Evolutionary conservation across 2,797 vertebrate species (phyloP).

Genomic region (Chelidonichthys spinosus): DNA sequence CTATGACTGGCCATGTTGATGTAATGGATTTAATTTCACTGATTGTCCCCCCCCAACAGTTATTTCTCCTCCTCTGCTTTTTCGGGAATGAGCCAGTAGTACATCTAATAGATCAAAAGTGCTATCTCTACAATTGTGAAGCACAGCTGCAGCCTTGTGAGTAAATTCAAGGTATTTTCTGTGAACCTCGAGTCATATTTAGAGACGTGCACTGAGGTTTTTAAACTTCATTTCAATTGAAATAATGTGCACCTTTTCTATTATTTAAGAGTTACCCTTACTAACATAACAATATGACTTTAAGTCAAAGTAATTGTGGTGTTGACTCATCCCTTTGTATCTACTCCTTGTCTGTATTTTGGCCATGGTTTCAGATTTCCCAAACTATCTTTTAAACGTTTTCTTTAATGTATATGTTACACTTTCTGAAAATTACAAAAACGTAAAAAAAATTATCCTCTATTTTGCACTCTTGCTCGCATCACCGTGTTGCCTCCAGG

Average conservation of each 20-base stretch:
- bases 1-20: slow-evolving; percentile 34
- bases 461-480: background rate
- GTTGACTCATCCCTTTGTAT: slow-evolving; percentile 10
- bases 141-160: background rate
- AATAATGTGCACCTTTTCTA: slow-evolving; percentile 5
- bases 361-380: background rate
- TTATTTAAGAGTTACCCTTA: background rate
- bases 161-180: slow-evolving; percentile 11
- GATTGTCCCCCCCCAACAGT: slow-evolving; percentile 6
- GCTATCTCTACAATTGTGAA: slow-evolving; percentile 20
- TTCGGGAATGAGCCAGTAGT: slow-evolving; percentile 37
- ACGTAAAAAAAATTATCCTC: background rate
- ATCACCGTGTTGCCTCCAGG: too few relatives aligned
- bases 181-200: slow-evolving; percentile 5
- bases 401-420: background rate
- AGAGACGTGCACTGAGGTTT: background rate
- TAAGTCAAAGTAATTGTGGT: background rate
- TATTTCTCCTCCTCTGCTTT: slow-evolving; percentile 34
- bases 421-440: background rate
- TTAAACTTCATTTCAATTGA: background rate
- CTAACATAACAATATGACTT: slow-evolving; percentile 2
- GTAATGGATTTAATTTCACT: slow-evolving; percentile 48
- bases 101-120: slow-evolving; percentile 40
- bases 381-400: background rate
- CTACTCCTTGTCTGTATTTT: background rate